Conservation (phyloP, 1,140 invertebrate genomes). For the Tetragonula clypearis region DNA sequence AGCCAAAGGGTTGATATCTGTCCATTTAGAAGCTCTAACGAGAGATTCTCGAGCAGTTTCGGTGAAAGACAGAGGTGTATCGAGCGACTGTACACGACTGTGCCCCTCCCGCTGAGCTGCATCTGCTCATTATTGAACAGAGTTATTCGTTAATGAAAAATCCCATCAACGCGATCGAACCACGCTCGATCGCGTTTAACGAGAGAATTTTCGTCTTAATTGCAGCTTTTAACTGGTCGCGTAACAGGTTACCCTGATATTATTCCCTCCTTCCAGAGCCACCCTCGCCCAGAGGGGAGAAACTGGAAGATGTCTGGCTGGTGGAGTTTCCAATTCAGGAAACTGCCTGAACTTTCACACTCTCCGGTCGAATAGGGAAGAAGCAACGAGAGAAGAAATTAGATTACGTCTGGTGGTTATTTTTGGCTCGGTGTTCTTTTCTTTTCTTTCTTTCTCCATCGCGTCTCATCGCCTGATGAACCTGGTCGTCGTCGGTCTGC, state of each 20-base stretch:
- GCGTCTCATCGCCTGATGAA: conserved; percentile 8
- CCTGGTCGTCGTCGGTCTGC: not conserved
- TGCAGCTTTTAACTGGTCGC: conserved; percentile 24
- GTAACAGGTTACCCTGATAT: not conserved
- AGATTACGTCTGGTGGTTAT: conserved; percentile 1
- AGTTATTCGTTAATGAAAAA: not conserved
- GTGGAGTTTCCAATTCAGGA: not conserved
- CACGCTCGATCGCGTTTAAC: not conserved
- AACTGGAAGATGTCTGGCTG: not conserved
- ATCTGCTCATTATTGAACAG: not conserved
- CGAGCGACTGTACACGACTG: not conserved
- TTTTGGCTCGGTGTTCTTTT: not conserved
- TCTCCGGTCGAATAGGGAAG: not conserved
- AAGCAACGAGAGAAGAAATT: not conserved
- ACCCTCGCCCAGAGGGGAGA: not conserved
- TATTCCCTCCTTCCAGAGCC: not conserved
- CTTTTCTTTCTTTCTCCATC: not conserved
- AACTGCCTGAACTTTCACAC: too few species aligned
- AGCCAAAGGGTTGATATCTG: too few species aligned
- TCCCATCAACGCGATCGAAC: not conserved
- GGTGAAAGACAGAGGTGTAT: too few species aligned
- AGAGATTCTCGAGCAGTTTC: too few species aligned
- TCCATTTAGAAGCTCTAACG: too few species aligned
- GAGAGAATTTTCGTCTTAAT: conserved; percentile 20
- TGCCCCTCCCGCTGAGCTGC: not conserved